Percentiles rank a stretch among this genome's conserved stretches.
Conservation (phyloP, 2,797 vertebrate genomes). For the Falco rusticolus region DNA sequence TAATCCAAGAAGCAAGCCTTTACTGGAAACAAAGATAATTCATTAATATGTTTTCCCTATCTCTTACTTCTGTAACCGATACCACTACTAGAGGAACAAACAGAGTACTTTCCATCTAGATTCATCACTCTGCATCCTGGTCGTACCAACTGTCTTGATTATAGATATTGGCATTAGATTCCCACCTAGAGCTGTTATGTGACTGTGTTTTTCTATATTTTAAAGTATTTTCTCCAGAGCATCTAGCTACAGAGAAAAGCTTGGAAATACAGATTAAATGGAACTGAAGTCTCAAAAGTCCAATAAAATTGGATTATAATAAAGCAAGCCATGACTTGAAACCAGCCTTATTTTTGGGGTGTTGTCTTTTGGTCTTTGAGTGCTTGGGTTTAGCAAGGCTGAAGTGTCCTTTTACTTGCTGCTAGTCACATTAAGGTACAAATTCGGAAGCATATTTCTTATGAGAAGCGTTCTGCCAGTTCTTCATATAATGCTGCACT, state of each 20-base stretch:
- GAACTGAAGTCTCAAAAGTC: background rate
- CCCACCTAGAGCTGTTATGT: background rate
- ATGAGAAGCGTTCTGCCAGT: background rate
- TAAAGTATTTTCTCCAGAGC: background rate
- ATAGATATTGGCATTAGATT: background rate
- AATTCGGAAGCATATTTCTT: background rate
- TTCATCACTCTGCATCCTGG: background rate
- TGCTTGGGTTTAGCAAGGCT: background rate
- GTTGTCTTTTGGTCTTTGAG: background rate
- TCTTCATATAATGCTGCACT: background rate
- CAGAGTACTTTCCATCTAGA: background rate
- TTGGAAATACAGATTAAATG: background rate
- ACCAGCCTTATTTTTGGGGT: background rate
- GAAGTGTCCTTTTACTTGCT: background rate
- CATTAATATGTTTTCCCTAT: background rate
- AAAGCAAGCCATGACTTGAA: background rate
- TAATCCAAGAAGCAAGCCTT: background rate
- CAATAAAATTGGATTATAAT: background rate
- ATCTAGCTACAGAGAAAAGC: background rate
- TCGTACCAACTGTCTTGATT: background rate
- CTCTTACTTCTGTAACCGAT: background rate
- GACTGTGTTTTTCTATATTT: background rate
- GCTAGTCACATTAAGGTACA: background rate
- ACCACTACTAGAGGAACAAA: background rate
- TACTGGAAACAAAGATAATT: background rate